Evolutionary conservation across 2,113 vertebrate species (phyloP).

Genomic region (Sceloporus tristichus): DNA sequence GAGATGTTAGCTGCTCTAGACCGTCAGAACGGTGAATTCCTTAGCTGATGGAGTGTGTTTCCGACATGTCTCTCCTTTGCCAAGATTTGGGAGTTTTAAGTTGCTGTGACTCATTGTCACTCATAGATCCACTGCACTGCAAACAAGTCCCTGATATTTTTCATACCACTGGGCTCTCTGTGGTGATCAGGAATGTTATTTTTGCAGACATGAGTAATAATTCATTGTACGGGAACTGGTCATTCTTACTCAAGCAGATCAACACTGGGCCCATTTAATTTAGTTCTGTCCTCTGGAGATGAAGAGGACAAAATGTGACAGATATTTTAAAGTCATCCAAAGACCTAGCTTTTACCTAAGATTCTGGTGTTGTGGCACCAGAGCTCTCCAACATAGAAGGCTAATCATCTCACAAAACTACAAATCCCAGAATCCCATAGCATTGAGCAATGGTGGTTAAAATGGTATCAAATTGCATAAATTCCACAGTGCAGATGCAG

Average conservation of each 20-base stretch:
- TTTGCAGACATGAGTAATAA: not conserved
- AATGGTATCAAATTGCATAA: too few relatives aligned
- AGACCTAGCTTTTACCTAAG: not conserved
- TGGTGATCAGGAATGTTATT: slow-evolving; percentile 4
- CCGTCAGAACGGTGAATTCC: not conserved
- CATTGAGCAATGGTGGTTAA: too few relatives aligned
- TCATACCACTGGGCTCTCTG: not conserved
- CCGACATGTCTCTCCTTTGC: not conserved
- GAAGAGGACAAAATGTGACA: not conserved
- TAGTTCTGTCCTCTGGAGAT: too few relatives aligned
- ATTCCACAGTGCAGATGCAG: too few relatives aligned
- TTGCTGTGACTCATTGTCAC: not conserved
- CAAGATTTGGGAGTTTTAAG: not conserved
- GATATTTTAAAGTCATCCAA: not conserved
- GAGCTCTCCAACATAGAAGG: too few relatives aligned
- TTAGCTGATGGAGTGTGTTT: not conserved
- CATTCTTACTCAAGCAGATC: not conserved
- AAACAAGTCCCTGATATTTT: not conserved
- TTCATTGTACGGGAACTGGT: not conserved
- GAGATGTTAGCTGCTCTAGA: too few relatives aligned
- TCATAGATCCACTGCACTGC: not conserved
- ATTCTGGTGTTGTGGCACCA: too few relatives aligned
- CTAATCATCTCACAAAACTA: too few relatives aligned
- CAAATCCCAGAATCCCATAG: too few relatives aligned
- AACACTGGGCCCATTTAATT: not conserved